A percentile compares a stretch with the other conserved stretches of the same genome.
These are phyloP conservation scores for Diogma glabrata DNA, from an alignment of 2,888 invertebrate species.

Conservation along the genomic window DNA sequence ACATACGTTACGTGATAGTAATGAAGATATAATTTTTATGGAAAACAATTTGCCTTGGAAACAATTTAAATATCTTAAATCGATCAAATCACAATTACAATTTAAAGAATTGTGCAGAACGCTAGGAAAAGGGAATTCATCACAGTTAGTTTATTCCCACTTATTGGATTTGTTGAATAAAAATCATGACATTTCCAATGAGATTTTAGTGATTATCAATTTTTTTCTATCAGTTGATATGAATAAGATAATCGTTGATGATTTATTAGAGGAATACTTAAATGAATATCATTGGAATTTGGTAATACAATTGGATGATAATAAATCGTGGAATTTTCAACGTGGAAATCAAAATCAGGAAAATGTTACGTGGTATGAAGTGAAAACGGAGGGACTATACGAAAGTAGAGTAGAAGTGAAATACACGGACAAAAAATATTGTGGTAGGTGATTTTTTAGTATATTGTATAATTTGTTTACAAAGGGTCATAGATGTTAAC, in stretches of 20 bases:
- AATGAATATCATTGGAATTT: constrained; percentile 31
- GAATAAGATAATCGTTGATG: constrained; percentile 22
- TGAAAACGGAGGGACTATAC: constrained; percentile 33
- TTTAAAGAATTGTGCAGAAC: constrained; percentile 42
- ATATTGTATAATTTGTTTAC: no score
- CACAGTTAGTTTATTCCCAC: constrained; percentile 47
- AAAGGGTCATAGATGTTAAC: no score
- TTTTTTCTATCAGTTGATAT: not conserved
- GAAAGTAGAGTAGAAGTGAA: constrained; percentile 34
- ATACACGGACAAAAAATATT: constrained; percentile 26
- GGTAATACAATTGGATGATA: constrained; percentile 26
- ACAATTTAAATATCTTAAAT: constrained; percentile 45
- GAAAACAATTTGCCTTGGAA: constrained; percentile 47
- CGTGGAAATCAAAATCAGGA: constrained; percentile 11
- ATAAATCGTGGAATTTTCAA: not conserved
- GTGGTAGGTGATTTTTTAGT: not conserved
- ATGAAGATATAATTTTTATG: constrained; percentile 30
- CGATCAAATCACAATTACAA: constrained; percentile 33
- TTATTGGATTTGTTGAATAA: constrained; percentile 46
- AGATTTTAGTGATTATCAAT: constrained; percentile 37
- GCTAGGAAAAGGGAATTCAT: constrained; percentile 43
- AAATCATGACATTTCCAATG: constrained; percentile 42
- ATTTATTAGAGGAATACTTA: constrained; percentile 28
- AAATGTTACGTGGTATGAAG: constrained; percentile 27
- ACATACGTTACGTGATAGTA: constrained; percentile 31